A percentile compares a stretch with the other conserved stretches of the same genome.
These are phyloP conservation scores for Polymixis lichenea DNA, from an alignment of 2,888 invertebrate genomes.

Conservation along the genomic window DNA sequence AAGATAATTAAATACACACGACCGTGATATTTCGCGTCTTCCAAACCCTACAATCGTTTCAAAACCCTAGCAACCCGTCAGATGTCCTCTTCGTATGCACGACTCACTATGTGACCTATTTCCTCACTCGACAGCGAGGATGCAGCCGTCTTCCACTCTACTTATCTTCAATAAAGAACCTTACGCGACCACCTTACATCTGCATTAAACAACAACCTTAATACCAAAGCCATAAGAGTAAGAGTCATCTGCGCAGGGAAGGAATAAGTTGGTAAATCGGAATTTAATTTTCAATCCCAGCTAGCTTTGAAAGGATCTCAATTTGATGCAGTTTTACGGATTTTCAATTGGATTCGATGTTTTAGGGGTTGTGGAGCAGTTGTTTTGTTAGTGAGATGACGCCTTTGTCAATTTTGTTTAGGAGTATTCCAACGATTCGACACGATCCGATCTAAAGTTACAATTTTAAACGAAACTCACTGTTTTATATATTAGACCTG, in stretches of 20 bases:
- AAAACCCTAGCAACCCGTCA: constrained; percentile 24
- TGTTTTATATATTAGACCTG: no score
- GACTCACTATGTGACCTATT: constrained; percentile 52
- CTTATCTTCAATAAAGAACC: constrained; percentile 62
- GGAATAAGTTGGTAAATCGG: constrained; percentile 30
- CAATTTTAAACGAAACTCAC: not conserved
- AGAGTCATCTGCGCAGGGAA: not conserved
- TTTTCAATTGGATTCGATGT: constrained; percentile 38
- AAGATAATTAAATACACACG: not conserved
- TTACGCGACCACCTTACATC: constrained; percentile 8
- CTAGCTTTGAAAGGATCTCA: constrained; percentile 53
- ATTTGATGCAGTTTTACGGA: constrained; percentile 56
- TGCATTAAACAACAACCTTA: constrained; percentile 35
- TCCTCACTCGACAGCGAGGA: constrained; percentile 43
- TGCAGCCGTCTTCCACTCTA: constrained; percentile 59
- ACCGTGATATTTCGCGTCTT: not conserved
- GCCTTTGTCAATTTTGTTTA: not conserved
- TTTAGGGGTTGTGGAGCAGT: constrained; percentile 18
- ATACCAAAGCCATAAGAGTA: accelerated
- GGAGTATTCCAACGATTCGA: no score
- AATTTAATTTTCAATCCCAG: constrained; percentile 62
- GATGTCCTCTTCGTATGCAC: constrained; percentile 28
- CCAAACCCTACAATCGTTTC: constrained; percentile 1
- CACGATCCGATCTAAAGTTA: not conserved
- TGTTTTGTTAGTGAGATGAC: constrained; percentile 1